These are phyloP conservation scores for Protobothrops mucrosquamatus DNA, from an alignment of 2,113 vertebrate genomes.

Conservation along the genomic window DNA sequence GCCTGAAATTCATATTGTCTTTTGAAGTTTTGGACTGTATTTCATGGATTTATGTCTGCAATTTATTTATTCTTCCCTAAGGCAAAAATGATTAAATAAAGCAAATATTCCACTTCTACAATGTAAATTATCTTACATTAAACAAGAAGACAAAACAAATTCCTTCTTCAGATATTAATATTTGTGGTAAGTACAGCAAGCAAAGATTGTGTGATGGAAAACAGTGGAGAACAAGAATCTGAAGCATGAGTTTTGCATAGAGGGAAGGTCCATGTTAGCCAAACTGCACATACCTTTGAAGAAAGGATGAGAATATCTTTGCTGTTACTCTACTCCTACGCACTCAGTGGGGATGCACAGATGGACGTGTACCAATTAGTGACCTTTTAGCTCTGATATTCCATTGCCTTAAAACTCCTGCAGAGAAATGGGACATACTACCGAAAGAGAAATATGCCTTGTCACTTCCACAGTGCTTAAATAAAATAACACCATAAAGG, in stretches of 20 bases:
- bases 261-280: slow-evolving; percentile 39
- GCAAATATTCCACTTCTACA: slow-evolving; percentile 25
- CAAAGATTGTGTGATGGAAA: background rate
- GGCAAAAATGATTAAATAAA: slow-evolving; percentile 22
- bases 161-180: slow-evolving; percentile 16
- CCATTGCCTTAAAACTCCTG: slow-evolving; percentile 22
- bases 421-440: slow-evolving; percentile 28
- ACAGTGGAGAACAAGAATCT: slow-evolving; percentile 21
- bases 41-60: background rate
- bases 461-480: slow-evolving; percentile 7
- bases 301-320: slow-evolving; percentile 31
- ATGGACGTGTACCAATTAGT: slow-evolving; percentile 47
- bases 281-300: slow-evolving; percentile 26
- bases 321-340: slow-evolving; percentile 32
- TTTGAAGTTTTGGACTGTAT: background rate
- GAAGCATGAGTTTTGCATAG: slow-evolving; percentile 25
- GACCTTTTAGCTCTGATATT: slow-evolving; percentile 45
- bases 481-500: slow-evolving; percentile 31
- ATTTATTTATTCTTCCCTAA: slow-evolving; percentile 27
- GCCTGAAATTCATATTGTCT: slow-evolving; percentile 8
- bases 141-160: slow-evolving; percentile 8
- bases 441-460: background rate
- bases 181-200: slow-evolving; percentile 40
- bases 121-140: background rate
- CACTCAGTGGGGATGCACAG: slow-evolving; percentile 28